Base-by-base conservation (phyloP, 2,888 invertebrate genomes). In the Torymus tubicola region DNA sequence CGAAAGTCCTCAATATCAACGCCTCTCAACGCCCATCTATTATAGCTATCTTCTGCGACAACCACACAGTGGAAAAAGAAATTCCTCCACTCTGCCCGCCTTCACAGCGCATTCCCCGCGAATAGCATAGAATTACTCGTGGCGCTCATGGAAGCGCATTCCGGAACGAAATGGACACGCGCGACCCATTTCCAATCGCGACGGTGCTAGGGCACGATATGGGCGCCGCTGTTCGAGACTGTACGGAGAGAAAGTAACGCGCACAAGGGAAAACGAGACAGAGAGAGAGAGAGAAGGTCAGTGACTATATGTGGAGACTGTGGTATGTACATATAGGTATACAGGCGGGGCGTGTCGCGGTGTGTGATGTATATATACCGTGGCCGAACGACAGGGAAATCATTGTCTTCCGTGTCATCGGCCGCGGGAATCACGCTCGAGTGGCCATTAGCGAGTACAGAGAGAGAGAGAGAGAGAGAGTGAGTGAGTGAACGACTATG, bases 351-450 rank as follows among this genome's bases (percentile, higher is more conserved):
- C 8, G 16, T 14, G 64, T 18, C 14, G 52, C 24, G 16, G 21
- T 55, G n/a, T 24, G 21, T 4, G 61, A 55, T 13, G 55, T 18
- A 42, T 12, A 4, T 31, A 4, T 31, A n/a, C 14, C 12, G 60
- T 31, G 16, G 24, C 18, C 61, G 74, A 76, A 79, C 67, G 65
- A 71, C 57, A 68, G 72, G 71, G 63, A 74, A 81, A 76, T 74
- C 63, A 77, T 80, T 75, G 75, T 63, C 68, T 68, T 78, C 64
- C 70, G 61, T 78, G 79, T 83, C 83, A 83, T 84, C 81, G 69
- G 67, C 18, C 79, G 31, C 31, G 67, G 83, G 78, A 84, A 83
- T 82, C 70, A 80, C 76, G 73, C 83, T 74, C 77, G 79, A 81
- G 69, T 81, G 84, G 68, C 64, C 63, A 57, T 80, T 60, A 72